phyloP scores from a whole-genome alignment of 2,113 vertebrate genomes.

The Mus pahari region DNA sequence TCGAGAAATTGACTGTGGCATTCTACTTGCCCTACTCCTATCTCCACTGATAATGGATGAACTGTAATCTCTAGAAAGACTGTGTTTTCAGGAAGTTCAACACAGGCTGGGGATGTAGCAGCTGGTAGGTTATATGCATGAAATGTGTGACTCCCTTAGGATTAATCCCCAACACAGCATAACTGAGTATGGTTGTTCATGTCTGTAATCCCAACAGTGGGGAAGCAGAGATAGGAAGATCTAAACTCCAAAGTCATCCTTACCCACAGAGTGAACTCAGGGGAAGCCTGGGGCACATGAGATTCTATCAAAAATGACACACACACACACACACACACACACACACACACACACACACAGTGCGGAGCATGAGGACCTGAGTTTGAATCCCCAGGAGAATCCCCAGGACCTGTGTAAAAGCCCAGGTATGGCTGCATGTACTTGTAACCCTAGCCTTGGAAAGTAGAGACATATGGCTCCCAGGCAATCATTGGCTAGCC shows the following conservation, averaged over 20 bases:
- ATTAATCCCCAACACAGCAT: not conserved
- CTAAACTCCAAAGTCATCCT: not conserved
- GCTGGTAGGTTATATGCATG: no score
- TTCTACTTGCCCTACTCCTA: not conserved
- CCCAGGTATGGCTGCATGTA: not conserved
- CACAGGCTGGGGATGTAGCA: not conserved
- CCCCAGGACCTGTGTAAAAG: no score
- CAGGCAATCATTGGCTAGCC: not conserved
- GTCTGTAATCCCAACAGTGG: not conserved
- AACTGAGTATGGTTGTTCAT: not conserved
- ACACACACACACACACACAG: no score
- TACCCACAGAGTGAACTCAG: not conserved
- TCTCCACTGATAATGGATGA: slow-evolving; percentile 4
- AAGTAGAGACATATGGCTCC: not conserved
- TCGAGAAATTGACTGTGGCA: not conserved
- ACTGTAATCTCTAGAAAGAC: not conserved
- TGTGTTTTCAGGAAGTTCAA: slow-evolving; percentile 35
- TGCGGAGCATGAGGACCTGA: not conserved
- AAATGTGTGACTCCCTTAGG: not conserved
- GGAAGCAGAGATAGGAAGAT: not conserved
- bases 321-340: no score
- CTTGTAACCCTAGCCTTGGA: not conserved
- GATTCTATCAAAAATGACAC: not conserved
- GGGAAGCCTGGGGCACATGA: not conserved
- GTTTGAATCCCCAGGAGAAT: not conserved